phyloP scores from a whole-genome alignment of 2,113 vertebrate species.

The Crocuta crocuta region DNA sequence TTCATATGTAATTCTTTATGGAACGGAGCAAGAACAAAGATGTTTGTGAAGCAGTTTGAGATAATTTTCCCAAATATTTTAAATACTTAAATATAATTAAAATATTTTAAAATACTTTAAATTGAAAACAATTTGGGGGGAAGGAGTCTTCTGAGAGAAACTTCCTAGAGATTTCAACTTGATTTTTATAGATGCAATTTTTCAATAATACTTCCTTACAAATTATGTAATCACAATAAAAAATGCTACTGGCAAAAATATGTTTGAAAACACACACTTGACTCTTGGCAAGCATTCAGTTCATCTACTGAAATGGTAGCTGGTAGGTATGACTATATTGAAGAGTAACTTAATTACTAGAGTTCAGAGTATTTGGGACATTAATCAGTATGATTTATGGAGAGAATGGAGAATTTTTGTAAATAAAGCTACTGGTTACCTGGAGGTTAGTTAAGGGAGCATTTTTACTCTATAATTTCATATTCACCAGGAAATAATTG shows the following conservation, averaged over 20 bases:
- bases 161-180: not conserved
- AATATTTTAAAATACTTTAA: not conserved
- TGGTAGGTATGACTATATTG: too few relatives aligned
- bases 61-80: not conserved
- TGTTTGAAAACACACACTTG: not conserved
- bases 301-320: not conserved
- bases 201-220: not conserved
- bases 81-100: not conserved
- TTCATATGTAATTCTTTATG: not conserved
- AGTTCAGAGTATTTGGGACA: not conserved
- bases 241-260: not conserved
- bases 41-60: not conserved
- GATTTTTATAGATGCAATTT: not conserved
- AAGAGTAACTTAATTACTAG: not conserved
- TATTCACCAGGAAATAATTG: not conserved
- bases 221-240: not conserved
- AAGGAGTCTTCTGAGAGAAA: not conserved
- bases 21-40: not conserved
- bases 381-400: not conserved
- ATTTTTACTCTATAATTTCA: constrained; percentile 8
- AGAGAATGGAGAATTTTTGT: not conserved
- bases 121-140: not conserved
- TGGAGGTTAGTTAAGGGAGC: not conserved
- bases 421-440: not conserved
- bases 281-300: not conserved